Conservation (phyloP, 2,797 vertebrate species). For the Micropoecilia bifurca region DNA sequence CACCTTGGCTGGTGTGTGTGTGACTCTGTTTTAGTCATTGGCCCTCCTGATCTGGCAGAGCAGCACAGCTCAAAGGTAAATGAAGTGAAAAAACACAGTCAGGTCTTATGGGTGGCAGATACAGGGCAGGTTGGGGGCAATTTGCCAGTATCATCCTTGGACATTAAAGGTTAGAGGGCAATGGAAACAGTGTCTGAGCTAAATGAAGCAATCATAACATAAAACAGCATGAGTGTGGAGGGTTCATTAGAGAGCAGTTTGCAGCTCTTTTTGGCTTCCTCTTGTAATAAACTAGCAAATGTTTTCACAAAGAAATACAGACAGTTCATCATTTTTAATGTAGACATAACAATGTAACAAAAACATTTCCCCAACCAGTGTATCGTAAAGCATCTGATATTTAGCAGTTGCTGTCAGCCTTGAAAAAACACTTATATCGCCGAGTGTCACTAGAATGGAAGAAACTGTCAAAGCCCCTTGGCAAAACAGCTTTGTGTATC, state of each 20-base stretch:
- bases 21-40: constrained; percentile 60
- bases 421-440: constrained; percentile 8
- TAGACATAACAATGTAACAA: neutral
- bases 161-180: constrained; percentile 63
- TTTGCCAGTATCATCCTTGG: constrained; percentile 52
- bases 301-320: neutral
- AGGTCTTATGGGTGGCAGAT: constrained; percentile 64
- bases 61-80: constrained; percentile 70
- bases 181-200: constrained; percentile 50
- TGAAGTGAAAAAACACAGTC: constrained; percentile 72
- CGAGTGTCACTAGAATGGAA: neutral
- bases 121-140: constrained; percentile 61
- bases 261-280: constrained; percentile 31
- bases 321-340: neutral
- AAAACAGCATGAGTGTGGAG: constrained; percentile 55
- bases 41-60: constrained; percentile 51
- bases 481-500: constrained; percentile 7
- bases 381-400: constrained; percentile 7
- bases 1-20: constrained; percentile 51
- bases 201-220: constrained; percentile 62
- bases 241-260: constrained; percentile 68
- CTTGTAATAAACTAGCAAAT: constrained; percentile 40
- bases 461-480: constrained; percentile 3
- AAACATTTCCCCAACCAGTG: constrained; percentile 7
- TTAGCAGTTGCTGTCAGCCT: constrained; percentile 19